These are phyloP conservation scores for Puntigrus tetrazona DNA, from an alignment of 2,113 vertebrate genomes.

Conservation along the genomic window DNA sequence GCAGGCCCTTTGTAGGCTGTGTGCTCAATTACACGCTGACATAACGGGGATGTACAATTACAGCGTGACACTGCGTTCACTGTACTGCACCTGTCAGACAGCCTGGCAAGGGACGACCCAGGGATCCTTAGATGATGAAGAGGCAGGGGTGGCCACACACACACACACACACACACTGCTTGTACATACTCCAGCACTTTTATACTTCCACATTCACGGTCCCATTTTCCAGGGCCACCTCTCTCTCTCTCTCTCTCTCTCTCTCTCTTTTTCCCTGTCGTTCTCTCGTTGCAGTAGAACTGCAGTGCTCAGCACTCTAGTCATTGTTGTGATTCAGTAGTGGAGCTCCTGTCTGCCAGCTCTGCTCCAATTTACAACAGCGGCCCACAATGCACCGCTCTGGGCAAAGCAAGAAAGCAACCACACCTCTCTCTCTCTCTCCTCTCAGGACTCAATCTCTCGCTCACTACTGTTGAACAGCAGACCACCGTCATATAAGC, in stretches of 20 bases:
- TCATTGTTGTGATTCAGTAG: slow-evolving; percentile 63
- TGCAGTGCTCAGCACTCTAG: slow-evolving; percentile 57
- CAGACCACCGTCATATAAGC: slow-evolving; percentile 66
- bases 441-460: slow-evolving; percentile 16
- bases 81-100: slow-evolving; percentile 43
- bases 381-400: slow-evolving; percentile 34
- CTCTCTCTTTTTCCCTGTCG: background rate
- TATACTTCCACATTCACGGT: slow-evolving; percentile 13
- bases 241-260: slow-evolving; percentile 3
- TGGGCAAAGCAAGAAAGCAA: slow-evolving; percentile 23
- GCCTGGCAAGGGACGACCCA: slow-evolving; percentile 31
- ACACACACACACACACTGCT: slow-evolving; percentile 20
- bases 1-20: slow-evolving; percentile 27
- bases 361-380: slow-evolving; percentile 63
- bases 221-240: background rate
- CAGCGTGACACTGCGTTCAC: slow-evolving; percentile 38
- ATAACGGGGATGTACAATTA: slow-evolving; percentile 53
- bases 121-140: slow-evolving; percentile 46
- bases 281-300: slow-evolving; percentile 18
- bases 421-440: slow-evolving; percentile 30
- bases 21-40: slow-evolving; percentile 51
- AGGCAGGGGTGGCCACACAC: background rate
- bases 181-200: slow-evolving; percentile 30
- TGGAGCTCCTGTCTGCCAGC: slow-evolving; percentile 50
- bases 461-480: slow-evolving; percentile 19